Conservation (phyloP, 1,140 invertebrate genomes). For the Ruditapes philippinarum region DNA sequence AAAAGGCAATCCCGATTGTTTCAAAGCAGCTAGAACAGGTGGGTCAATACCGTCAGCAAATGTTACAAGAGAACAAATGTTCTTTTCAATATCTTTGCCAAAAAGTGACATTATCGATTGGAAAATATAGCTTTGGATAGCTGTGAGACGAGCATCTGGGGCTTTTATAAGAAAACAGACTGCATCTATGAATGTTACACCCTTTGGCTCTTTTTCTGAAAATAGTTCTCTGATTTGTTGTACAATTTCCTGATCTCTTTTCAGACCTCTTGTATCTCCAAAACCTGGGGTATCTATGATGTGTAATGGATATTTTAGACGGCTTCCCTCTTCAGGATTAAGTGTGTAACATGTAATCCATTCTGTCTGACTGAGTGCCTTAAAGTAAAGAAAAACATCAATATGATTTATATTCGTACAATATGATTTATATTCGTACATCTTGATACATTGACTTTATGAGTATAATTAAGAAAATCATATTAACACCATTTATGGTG, state of each 20-base stretch:
- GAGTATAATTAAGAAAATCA: too few relatives aligned
- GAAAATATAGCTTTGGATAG: conserved; percentile 68
- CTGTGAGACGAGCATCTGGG: conserved; percentile 41
- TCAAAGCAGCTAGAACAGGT: conserved; percentile 61
- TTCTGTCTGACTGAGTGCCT: conserved; percentile 57
- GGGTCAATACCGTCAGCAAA: conserved; percentile 66
- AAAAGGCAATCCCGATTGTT: conserved; percentile 34
- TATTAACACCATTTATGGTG: too few relatives aligned
- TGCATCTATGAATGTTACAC: conserved; percentile 68
- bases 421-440: too few relatives aligned
- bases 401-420: not conserved
- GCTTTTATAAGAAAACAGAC: conserved; percentile 52
- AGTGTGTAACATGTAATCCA: conserved; percentile 66
- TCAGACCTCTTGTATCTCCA: conserved; percentile 66
- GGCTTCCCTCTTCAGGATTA: not conserved
- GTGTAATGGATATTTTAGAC: conserved; percentile 37
- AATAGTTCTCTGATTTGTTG: conserved; percentile 65
- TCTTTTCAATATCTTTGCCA: conserved; percentile 72
- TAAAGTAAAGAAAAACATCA: not conserved
- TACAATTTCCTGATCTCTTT: conserved; percentile 52
- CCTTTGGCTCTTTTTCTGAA: not conserved
- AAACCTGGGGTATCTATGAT: conserved; percentile 60
- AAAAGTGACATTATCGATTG: conserved; percentile 71
- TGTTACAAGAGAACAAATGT: conserved; percentile 70
- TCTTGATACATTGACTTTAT: too few relatives aligned